Evolutionary conservation across 2,888 invertebrate genomes (phyloP).

Genomic region (Dastarcus helophoroides): DNA sequence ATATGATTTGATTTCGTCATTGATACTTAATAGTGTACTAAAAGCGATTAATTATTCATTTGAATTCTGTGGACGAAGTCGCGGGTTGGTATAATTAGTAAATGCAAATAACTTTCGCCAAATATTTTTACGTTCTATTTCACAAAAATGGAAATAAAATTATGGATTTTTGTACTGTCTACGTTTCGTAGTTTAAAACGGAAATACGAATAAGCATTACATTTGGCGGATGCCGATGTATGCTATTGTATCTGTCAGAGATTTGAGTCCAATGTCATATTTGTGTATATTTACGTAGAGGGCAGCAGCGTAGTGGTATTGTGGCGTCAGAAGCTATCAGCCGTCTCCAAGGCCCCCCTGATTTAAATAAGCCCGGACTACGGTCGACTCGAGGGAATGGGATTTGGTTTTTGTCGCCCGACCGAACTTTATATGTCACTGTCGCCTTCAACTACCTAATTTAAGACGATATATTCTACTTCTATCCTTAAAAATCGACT

Average conservation of each 20-base stretch:
- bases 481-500: constrained; percentile 26
- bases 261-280: constrained; percentile 13
- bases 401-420: constrained; percentile 37
- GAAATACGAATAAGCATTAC: too few relatives aligned
- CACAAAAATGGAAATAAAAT: too few relatives aligned
- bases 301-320: constrained; percentile 31
- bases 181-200: too few relatives aligned
- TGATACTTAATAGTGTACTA: too few relatives aligned
- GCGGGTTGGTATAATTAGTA: too few relatives aligned
- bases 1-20: too few relatives aligned
- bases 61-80: too few relatives aligned
- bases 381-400: constrained; percentile 32
- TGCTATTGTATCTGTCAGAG: constrained; percentile 6
- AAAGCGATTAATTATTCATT: too few relatives aligned
- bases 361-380: constrained; percentile 38
- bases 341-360: constrained; percentile 35
- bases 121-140: too few relatives aligned
- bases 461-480: constrained; percentile 30
- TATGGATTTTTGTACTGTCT: too few relatives aligned
- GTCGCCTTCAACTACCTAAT: constrained; percentile 34
- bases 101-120: too few relatives aligned
- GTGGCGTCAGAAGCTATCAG: constrained; percentile 38
- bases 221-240: too few relatives aligned
- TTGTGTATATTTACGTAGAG: constrained; percentile 31
- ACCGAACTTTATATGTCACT: constrained; percentile 36